These are phyloP conservation scores for Merluccius polli DNA, from an alignment of 2,797 vertebrate species.

Conservation along the genomic window DNA sequence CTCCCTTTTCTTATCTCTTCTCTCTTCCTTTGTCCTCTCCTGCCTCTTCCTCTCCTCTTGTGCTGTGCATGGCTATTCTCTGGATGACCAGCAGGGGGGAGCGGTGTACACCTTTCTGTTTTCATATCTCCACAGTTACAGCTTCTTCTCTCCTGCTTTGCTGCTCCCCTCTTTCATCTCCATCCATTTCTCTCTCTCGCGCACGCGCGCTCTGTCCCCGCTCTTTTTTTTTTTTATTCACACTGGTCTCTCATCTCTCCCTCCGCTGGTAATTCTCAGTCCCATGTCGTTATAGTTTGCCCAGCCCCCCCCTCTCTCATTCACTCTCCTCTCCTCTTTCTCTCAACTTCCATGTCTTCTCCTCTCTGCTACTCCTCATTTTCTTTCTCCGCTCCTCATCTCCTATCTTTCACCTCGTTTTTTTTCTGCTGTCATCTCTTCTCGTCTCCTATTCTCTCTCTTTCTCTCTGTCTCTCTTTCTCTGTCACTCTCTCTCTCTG, in stretches of 20 bases:
- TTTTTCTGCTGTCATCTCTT: constrained; percentile 4
- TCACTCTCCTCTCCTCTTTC: constrained; percentile 35
- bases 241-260: not conserved
- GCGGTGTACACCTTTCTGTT: not conserved
- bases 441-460: not conserved
- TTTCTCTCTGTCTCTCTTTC: constrained; percentile 31
- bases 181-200: not conserved
- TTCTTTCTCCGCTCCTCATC: not conserved
- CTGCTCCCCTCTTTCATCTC: not conserved
- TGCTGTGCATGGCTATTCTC: not conserved
- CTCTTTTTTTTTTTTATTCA: not conserved
- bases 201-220: not conserved
- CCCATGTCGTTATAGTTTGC: not conserved
- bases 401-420: not conserved
- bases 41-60: constrained; percentile 26
- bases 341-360: not conserved
- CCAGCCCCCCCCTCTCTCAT: constrained; percentile 14
- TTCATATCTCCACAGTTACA: not conserved
- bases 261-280: not conserved
- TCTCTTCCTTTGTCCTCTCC: not conserved
- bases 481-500: constrained; percentile 37
- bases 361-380: constrained; percentile 20
- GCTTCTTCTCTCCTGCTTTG: not conserved
- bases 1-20: constrained; percentile 1
- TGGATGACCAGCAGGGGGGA: not conserved